These are phyloP conservation scores for Pseudochirops cupreus DNA, from an alignment of 2,797 vertebrate genomes.

Conservation along the genomic window DNA sequence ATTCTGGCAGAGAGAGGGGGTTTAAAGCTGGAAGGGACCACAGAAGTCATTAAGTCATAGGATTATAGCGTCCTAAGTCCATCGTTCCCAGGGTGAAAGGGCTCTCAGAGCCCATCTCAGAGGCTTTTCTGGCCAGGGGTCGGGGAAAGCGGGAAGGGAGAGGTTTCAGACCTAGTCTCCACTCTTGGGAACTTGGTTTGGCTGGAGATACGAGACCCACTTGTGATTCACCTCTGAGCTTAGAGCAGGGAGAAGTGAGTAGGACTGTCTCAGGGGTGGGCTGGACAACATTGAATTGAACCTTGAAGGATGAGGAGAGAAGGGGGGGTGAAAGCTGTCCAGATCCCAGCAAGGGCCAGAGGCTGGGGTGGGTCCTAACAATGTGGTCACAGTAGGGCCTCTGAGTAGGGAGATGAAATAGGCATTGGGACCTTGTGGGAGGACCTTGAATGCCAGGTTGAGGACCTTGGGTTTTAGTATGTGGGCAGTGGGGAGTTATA, in stretches of 20 bases:
- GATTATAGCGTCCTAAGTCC: neutral
- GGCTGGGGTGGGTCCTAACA: neutral
- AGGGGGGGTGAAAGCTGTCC: neutral
- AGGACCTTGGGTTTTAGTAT: neutral
- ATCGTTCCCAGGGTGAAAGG: neutral
- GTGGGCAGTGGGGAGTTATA: neutral
- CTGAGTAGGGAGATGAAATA: neutral
- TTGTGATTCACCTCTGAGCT: neutral
- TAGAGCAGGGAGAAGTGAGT: neutral
- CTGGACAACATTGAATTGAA: neutral
- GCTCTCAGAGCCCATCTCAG: neutral
- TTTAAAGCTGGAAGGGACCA: neutral
- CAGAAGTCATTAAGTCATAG: neutral
- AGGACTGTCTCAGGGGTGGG: neutral
- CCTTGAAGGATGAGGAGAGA: neutral
- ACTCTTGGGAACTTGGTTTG: neutral
- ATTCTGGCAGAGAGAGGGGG: neutral
- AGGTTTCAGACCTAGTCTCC: neutral
- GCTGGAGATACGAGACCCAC: neutral
- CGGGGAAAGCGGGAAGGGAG: neutral
- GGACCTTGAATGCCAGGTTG: neutral
- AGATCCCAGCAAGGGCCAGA: neutral
- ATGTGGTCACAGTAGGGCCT: neutral
- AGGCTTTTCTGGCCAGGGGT: neutral
- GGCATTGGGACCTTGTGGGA: neutral